Percentiles rank a stretch among this genome's conserved stretches.
phyloP scores from a whole-genome alignment of 64 coral and sea anemone species.

The Dendrophyllia cribrosa region DNA sequence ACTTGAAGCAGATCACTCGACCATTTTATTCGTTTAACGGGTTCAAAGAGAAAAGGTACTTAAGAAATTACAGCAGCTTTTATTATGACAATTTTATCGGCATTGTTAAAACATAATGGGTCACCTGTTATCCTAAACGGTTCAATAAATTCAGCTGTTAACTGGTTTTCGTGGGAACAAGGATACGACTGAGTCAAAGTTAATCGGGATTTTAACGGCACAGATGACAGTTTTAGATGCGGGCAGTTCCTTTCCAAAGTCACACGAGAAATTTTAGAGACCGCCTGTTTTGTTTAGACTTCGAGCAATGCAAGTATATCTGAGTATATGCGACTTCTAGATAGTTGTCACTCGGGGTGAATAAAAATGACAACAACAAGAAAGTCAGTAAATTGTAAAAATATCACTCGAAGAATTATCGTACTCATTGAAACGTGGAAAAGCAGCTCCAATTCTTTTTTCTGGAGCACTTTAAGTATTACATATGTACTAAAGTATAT shows the following conservation, averaged over 20 bases:
- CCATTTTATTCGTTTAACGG: too few relatives aligned
- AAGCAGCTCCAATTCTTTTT: too few relatives aligned
- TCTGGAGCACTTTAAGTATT: too few relatives aligned
- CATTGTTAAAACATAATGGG: background rate
- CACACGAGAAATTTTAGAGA: conserved; percentile 1
- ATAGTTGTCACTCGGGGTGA: too few relatives aligned
- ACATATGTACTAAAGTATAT: too few relatives aligned
- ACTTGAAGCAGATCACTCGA: background rate
- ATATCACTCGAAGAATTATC: too few relatives aligned
- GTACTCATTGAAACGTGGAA: too few relatives aligned
- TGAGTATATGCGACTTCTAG: too few relatives aligned
- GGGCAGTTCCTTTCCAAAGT: background rate
- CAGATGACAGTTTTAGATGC: conserved; percentile 57
- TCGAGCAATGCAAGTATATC: too few relatives aligned
- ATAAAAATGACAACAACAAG: too few relatives aligned
- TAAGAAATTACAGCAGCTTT: background rate
- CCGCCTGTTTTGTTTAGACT: too few relatives aligned
- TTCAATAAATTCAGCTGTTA: background rate
- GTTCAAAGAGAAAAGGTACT: background rate
- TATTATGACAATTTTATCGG: background rate
- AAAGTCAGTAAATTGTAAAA: too few relatives aligned
- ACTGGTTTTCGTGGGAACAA: conserved; percentile 38
- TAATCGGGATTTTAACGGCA: background rate
- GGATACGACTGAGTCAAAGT: background rate
- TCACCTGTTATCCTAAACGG: background rate